Evolutionary conservation across 2,888 invertebrate genomes (phyloP).

Genomic region (Eilema sororculum): DNA sequence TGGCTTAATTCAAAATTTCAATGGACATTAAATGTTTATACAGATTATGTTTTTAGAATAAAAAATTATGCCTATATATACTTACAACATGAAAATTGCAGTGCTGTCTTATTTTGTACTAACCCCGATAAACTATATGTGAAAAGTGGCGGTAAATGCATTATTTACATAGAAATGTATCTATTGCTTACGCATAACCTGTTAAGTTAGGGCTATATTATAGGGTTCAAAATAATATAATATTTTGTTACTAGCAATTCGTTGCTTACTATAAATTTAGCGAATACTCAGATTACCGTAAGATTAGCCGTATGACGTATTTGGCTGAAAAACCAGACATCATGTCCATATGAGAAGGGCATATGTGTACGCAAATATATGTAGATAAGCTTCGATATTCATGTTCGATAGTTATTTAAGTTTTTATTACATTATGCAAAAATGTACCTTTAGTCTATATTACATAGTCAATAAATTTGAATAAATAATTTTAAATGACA

Average conservation of each 20-base stretch:
- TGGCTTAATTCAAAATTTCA: not conserved
- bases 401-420: conserved; percentile 14
- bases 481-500: conserved; percentile 14
- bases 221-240: not conserved
- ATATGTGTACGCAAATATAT: conserved; percentile 43
- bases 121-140: not conserved
- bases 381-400: conserved; percentile 28
- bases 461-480: conserved; percentile 1
- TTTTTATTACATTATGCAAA: conserved; percentile 15
- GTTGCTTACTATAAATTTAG: not conserved
- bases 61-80: not conserved
- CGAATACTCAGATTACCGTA: not conserved
- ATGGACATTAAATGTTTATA: not conserved
- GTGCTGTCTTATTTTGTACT: not conserved
- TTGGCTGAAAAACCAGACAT: conserved; percentile 8
- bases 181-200: not conserved
- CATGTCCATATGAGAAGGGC: conserved; percentile 29
- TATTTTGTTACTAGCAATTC: not conserved
- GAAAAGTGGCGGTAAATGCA: not conserved
- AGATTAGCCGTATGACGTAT: not conserved
- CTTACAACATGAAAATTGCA: not conserved
- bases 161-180: too few relatives aligned
- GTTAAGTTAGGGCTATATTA: not conserved
- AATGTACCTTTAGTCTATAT: conserved; percentile 15
- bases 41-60: not conserved